A percentile compares a stretch with the other conserved stretches of the same genome.
Evolutionary conservation across 2,888 invertebrate genomes (phyloP).

Genomic region (Noctua fimbriata): DNA sequence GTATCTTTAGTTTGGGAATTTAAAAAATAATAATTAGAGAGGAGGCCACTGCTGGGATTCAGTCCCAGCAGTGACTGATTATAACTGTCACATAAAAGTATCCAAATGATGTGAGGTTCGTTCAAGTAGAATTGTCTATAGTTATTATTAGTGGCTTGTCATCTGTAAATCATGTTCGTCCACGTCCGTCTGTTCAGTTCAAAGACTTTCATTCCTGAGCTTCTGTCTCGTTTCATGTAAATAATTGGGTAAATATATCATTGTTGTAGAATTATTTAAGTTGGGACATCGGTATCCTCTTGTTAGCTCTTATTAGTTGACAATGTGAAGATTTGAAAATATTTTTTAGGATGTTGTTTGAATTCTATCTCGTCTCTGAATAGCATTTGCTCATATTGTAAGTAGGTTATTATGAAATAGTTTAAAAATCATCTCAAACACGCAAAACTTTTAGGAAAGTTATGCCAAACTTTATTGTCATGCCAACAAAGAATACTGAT

Average conservation of each 20-base stretch:
- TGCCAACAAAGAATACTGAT: too few species aligned
- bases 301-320: slow-evolving; percentile 39
- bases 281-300: neutral
- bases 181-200: slow-evolving; percentile 48
- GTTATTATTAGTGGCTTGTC: slow-evolving; percentile 38
- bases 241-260: slow-evolving; percentile 57
- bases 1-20: too few species aligned
- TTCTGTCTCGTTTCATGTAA: slow-evolving; percentile 49
- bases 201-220: slow-evolving; percentile 49
- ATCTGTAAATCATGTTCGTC: slow-evolving; percentile 31
- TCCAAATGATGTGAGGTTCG: neutral
- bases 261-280: slow-evolving; percentile 40
- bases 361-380: neutral
- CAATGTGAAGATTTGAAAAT: neutral
- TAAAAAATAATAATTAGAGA: neutral
- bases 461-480: neutral
- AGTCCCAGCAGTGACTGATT: neutral
- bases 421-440: neutral
- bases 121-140: slow-evolving; percentile 1
- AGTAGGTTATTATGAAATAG: neutral
- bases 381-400: neutral
- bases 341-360: neutral
- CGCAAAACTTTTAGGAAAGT: neutral
- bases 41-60: too few species aligned
- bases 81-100: neutral